Conservation (phyloP, 2,113 vertebrate genomes). For the Periophthalmodon schlosseri region DNA sequence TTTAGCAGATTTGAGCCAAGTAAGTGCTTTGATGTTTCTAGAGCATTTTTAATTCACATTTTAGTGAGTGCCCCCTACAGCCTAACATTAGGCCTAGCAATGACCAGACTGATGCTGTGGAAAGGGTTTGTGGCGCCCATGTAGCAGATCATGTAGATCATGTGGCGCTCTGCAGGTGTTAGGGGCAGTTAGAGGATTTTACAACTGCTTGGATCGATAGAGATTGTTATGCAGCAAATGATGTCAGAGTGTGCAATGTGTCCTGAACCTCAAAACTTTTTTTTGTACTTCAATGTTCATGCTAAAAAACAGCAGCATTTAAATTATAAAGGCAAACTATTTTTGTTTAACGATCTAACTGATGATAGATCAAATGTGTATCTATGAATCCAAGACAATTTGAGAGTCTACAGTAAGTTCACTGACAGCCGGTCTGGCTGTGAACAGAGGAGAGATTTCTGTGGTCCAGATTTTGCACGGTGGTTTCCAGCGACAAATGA, state of each 20-base stretch:
- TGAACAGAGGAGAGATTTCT: slow-evolving; percentile 24
- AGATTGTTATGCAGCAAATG: neutral
- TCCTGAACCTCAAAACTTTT: too few relatives aligned
- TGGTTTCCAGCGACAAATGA: neutral
- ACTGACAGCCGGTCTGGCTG: slow-evolving; percentile 12
- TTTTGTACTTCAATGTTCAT: too few relatives aligned
- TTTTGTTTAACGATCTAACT: too few relatives aligned
- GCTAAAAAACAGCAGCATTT: too few relatives aligned
- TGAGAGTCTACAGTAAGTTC: neutral
- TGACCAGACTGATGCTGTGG: neutral
- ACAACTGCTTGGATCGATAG: neutral
- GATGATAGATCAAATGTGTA: too few relatives aligned
- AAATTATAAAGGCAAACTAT: too few relatives aligned
- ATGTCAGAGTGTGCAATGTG: too few relatives aligned
- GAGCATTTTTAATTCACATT: neutral
- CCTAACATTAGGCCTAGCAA: neutral
- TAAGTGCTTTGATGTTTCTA: neutral
- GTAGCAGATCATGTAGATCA: neutral
- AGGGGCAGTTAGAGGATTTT: neutral
- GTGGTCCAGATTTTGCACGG: slow-evolving; percentile 1
- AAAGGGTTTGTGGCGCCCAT: neutral
- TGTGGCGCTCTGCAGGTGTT: neutral
- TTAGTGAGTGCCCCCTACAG: too few relatives aligned
- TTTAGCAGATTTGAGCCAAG: neutral
- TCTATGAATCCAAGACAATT: too few relatives aligned